Base-by-base conservation (phyloP, 2,888 invertebrate genomes). In the Aleiodes alternator region DNA sequence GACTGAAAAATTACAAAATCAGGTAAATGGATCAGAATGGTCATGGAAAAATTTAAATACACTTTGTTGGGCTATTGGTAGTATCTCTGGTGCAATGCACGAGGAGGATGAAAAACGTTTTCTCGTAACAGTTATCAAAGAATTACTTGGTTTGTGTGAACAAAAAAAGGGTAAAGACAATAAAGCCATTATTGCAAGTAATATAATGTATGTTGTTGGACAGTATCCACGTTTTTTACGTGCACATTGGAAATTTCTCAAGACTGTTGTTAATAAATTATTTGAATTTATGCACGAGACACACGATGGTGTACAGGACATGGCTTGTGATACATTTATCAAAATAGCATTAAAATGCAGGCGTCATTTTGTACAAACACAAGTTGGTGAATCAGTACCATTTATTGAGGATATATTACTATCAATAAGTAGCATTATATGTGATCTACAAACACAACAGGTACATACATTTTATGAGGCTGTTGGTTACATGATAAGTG, bases 221-320 rank as follows among this genome's bases (percentile, higher is more conserved):
- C 99, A 99, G 90, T 99, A 99, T 91, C 99, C 99, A 59, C 92
- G 99, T 76, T 99, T 99, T 91, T 92, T 99, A 78, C 92, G 98
- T 83, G 98, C 98, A n/a, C 99, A 99, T 90, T 99, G 99, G 99
- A 97, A 98, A 89, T 99, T 99, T 91, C 92, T 99, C 80, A 99
- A 99, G 92, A 99, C 99, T 69, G 99, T 99, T 86, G 98, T 99
- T 77, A 99, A 99, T 91, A 99, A 99, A 91, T 93, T 99, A 75
- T 99, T 99, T 91, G 99, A 99, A 91, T 99, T 99, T 90, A 99
- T 99, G 99, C 99, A 99, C 90, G 94, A 99, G 92, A 98, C 98
- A 73, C 99, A 99, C 89, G 99, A 99, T 90, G 99, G 99, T 85
- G 99, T 99, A 38, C 99, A 99, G 90, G 99, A 99, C 87, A 99